Conservation (phyloP, 2,888 invertebrate species). For the Pollenia labialis region DNA sequence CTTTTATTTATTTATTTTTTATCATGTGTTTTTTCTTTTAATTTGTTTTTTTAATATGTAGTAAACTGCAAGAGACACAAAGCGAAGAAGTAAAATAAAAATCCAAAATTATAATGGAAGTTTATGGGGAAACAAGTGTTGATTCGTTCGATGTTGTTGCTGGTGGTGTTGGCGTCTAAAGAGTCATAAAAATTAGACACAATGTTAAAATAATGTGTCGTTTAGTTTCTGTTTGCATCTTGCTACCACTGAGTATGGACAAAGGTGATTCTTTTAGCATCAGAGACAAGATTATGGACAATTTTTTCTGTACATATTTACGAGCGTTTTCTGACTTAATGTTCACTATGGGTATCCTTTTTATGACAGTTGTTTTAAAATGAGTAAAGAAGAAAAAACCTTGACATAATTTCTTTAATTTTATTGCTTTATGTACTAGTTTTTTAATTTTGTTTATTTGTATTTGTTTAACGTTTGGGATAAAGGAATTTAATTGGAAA, state of each 20-base stretch:
- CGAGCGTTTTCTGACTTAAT: not conserved
- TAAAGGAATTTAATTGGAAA: slow-evolving; percentile 47
- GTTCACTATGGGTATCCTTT: slow-evolving; percentile 63
- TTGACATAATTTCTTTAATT: slow-evolving; percentile 66
- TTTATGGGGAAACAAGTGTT: slow-evolving; percentile 57
- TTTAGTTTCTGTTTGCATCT: slow-evolving; percentile 24
- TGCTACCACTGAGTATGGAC: not conserved
- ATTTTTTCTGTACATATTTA: slow-evolving; percentile 16
- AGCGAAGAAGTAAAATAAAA: slow-evolving; percentile 7
- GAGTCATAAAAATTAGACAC: slow-evolving; percentile 67
- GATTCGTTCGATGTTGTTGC: not conserved
- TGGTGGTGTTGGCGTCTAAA: slow-evolving; percentile 70
- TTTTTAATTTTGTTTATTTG: slow-evolving; percentile 31
- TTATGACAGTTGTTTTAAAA: slow-evolving; percentile 60
- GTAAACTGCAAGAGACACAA: slow-evolving; percentile 35
- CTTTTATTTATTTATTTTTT: slow-evolving; percentile 2
- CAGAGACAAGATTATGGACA: not conserved
- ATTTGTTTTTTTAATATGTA: slow-evolving; percentile 57
- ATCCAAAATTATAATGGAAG: slow-evolving; percentile 53
- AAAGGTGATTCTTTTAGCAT: slow-evolving; percentile 28
- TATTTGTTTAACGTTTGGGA: slow-evolving; percentile 14
- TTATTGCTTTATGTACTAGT: slow-evolving; percentile 39
- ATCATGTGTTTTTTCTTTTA: slow-evolving; percentile 46
- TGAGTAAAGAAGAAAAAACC: slow-evolving; percentile 29
- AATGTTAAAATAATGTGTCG: slow-evolving; percentile 48